These are phyloP conservation scores for Heliconius ismenius DNA, from an alignment of 2,888 invertebrate species.

Conservation along the genomic window DNA sequence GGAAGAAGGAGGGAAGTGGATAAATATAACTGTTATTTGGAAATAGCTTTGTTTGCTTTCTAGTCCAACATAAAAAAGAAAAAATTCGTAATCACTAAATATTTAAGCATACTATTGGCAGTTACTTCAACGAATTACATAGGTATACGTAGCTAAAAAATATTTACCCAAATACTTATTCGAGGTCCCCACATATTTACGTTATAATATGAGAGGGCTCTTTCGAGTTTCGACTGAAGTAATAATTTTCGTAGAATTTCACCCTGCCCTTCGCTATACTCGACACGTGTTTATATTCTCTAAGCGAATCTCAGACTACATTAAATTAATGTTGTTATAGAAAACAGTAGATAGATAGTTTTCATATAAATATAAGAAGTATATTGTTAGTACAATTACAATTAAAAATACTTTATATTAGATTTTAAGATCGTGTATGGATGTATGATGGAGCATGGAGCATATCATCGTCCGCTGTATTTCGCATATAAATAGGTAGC, in stretches of 20 bases:
- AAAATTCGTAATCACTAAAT: not conserved
- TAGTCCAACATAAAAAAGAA: not conserved
- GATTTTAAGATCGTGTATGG: not conserved
- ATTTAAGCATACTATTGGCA: too few relatives aligned
- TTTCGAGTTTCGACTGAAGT: conserved; percentile 16
- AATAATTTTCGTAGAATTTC: conserved; percentile 35
- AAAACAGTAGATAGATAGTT: not conserved
- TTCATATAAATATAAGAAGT: not conserved
- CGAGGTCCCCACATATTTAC: conserved; percentile 9
- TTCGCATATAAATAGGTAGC: not conserved
- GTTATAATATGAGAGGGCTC: conserved; percentile 10
- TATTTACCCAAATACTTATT: conserved; percentile 2
- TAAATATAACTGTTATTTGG: not conserved
- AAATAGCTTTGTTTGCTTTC: not conserved
- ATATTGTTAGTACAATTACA: not conserved
- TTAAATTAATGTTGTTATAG: conserved; percentile 14
- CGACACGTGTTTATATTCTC: conserved; percentile 33
- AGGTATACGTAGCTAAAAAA: not conserved
- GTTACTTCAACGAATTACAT: not conserved
- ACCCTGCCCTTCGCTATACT: conserved; percentile 29
- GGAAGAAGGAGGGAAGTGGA: too few relatives aligned
- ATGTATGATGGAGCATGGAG: too few relatives aligned
- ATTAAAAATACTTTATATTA: not conserved
- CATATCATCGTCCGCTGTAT: too few relatives aligned
- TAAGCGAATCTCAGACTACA: conserved; percentile 31